Base-by-base conservation (phyloP, 1,140 invertebrate species). In the Ectropis grisescens region DNA sequence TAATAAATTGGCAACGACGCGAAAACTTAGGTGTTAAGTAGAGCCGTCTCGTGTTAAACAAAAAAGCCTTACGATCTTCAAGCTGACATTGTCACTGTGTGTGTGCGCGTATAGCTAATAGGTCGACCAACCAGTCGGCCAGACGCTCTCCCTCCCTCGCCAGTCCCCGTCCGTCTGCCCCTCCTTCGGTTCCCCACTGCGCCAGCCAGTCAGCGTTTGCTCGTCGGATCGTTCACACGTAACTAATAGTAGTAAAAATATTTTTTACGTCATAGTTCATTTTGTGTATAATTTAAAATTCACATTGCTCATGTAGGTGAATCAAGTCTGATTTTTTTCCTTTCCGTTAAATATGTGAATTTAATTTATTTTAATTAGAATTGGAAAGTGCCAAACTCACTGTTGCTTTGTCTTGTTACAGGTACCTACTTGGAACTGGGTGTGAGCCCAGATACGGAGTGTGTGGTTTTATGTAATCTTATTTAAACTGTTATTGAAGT, bases 331-430 rank as follows among this genome's bases (percentile, higher is more conserved):
- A 47, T 52, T n/a, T n/a, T n/a, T 36, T 34, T 25, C 16, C 11
- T 14, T 36, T 41, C 25, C 11, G 36, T 41, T 38, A 12, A 40
- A 29, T 13, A 35, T 27, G 14, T 24, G 19, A 24, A 14, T 41
- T 36, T 44, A 36, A 49, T 31, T 11, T 54, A 51, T 14, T 22
- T 16, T 37, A 27, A 33, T 47, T 41, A 37, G 41, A 9, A 43
- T 52, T 24, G 33, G 42, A 42, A 50, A 54, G 47, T 43, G 36
- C 58, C 47, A 55, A 58, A 58, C 58, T 66, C 59, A 74, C 56
- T 57, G 67, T 44, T 42, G 67, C 70, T 80, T 76, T 76, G 70
- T 75, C 70, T 80, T 75, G 75, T 78, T 80, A 70, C 75, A 80
- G 75, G 75, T 80, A 76, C 58, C 58, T 64, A 61, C 61, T 71